Evolutionary conservation across 2,113 vertebrate species (phyloP).

Genomic region (Phoenicopterus ruber): DNA sequence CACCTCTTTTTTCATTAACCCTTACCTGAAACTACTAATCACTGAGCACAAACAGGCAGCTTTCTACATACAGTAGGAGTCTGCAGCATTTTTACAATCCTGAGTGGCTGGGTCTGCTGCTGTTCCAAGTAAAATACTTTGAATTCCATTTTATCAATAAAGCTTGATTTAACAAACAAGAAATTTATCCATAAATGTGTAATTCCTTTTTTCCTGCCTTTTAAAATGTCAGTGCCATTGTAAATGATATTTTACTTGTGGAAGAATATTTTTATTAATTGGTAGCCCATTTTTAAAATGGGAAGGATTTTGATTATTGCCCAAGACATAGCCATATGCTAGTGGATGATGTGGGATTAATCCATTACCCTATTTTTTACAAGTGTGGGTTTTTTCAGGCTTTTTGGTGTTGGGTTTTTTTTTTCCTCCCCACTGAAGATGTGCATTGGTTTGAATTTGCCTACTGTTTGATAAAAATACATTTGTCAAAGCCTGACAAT

Average conservation of each 20-base stretch:
- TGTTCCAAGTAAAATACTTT: conserved; percentile 79
- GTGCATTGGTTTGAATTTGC: conserved; percentile 72
- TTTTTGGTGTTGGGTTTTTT: conserved; percentile 18
- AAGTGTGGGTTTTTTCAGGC: conserved; percentile 63
- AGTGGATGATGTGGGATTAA: conserved; percentile 55
- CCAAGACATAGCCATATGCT: conserved; percentile 62
- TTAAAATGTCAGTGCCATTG: conserved; percentile 69
- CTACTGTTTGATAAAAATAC: conserved; percentile 75
- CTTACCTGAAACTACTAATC: conserved; percentile 68
- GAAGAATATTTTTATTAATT: conserved; percentile 72
- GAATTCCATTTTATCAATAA: conserved; percentile 88
- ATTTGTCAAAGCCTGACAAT: conserved; percentile 76
- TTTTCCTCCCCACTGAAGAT: conserved; percentile 42
- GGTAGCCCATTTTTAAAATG: conserved; percentile 73
- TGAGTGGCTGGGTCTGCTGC: conserved; percentile 81
- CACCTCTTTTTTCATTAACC: conserved; percentile 73
- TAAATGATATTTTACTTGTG: conserved; percentile 71
- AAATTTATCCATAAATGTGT: conserved; percentile 78
- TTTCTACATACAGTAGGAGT: conserved; percentile 69
- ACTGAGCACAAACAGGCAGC: conserved; percentile 62
- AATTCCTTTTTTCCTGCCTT: conserved; percentile 74
- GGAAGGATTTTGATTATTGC: conserved; percentile 63
- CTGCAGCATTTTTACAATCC: conserved; percentile 76
- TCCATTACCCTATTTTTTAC: conserved; percentile 60
- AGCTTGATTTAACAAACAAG: conserved; percentile 84